A percentile compares a stretch with the other conserved stretches of the same genome.
phyloP scores from a whole-genome alignment of 1,140 invertebrate species.

The Planococcus citri region DNA sequence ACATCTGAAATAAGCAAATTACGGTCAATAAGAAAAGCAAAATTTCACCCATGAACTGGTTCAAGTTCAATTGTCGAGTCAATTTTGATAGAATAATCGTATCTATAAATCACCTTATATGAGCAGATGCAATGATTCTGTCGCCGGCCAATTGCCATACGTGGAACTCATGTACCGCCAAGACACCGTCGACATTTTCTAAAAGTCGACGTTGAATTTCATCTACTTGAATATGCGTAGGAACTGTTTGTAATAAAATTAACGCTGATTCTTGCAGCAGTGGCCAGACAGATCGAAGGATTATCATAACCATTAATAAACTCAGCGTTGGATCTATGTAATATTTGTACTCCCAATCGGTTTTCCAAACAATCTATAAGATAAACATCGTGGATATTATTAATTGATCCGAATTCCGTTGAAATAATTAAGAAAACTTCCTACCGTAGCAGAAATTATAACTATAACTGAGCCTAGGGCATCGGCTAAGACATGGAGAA shows the following conservation, averaged over 20 bases:
- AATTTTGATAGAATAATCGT: not conserved
- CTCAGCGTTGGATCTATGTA: constrained; percentile 93
- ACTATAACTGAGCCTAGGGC: constrained; percentile 94
- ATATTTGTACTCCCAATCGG: constrained; percentile 63
- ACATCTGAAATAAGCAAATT: constrained; percentile 44
- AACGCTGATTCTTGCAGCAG: constrained; percentile 73
- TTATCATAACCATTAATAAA: constrained; percentile 64
- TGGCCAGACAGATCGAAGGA: constrained; percentile 74
- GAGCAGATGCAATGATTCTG: constrained; percentile 83
- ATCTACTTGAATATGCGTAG: constrained; percentile 83
- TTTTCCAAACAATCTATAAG: constrained; percentile 60
- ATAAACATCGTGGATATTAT: not conserved
- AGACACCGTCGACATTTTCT: constrained; percentile 73
- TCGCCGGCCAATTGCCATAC: constrained; percentile 88
- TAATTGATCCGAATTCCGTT: not conserved
- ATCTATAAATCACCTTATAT: constrained; percentile 51
- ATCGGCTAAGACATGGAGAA: constrained; percentile 93
- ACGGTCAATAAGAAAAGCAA: not conserved
- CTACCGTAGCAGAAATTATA: constrained; percentile 72
- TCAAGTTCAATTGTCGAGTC: not conserved
- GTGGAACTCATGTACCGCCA: constrained; percentile 88
- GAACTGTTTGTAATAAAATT: constrained; percentile 81
- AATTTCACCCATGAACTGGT: not conserved
- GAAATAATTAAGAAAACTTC: constrained; percentile 1
- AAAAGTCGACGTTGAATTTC: constrained; percentile 72